phyloP scores from a whole-genome alignment of 2,797 vertebrate genomes.

The Neosilurus mollespiculum region DNA sequence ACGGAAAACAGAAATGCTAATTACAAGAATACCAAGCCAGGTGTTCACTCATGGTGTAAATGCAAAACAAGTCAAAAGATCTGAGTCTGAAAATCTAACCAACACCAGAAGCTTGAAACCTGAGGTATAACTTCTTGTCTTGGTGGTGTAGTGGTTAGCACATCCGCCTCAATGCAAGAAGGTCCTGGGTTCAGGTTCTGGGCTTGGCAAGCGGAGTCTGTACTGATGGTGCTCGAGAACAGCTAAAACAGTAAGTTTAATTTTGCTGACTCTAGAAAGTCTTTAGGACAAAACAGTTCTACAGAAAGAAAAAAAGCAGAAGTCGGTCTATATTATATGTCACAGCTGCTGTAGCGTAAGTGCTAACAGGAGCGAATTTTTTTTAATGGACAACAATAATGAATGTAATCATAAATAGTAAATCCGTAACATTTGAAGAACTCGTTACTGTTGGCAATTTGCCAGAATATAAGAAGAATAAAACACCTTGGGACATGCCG shows the following conservation, averaged over 20 bases:
- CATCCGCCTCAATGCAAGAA: no score
- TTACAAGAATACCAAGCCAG: neutral
- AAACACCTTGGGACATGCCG: neutral
- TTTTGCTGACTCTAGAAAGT: neutral
- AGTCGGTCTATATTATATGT: neutral
- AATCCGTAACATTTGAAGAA: no score
- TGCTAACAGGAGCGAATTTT: neutral
- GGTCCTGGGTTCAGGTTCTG: no score
- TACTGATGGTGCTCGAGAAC: neutral
- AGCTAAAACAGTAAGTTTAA: neutral
- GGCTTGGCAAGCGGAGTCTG: neutral
- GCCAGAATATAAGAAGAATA: neutral
- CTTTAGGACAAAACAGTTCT: neutral
- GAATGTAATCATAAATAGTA: neutral
- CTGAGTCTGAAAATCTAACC: neutral
- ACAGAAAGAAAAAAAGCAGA: neutral
- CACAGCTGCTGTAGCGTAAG: neutral
- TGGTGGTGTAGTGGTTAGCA: no score
- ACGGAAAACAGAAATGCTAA: constrained; percentile 19
- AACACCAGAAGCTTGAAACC: neutral
- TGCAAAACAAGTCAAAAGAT: neutral
- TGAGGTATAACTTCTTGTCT: neutral
- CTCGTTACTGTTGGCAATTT: neutral
- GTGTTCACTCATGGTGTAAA: neutral
- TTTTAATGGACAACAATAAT: neutral